Percentiles rank a stretch among this genome's conserved stretches.
phyloP scores from a whole-genome alignment of 2,113 vertebrate genomes.

The Nyctibius bracteatus region DNA sequence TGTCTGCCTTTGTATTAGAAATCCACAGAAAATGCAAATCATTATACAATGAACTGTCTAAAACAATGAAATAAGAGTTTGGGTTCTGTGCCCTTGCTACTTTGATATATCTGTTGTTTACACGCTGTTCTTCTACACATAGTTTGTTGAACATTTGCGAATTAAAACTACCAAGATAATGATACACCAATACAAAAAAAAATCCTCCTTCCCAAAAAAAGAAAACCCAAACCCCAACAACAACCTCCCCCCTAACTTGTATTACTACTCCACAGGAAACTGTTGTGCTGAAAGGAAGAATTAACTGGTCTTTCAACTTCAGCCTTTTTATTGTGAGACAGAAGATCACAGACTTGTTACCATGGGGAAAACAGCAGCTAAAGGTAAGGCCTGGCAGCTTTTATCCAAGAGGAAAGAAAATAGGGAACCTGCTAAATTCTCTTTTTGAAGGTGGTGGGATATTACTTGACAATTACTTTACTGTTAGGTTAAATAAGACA shows the following conservation, averaged over 20 bases:
- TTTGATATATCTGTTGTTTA: background rate
- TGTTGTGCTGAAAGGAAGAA: slow-evolving; percentile 57
- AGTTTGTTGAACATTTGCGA: background rate
- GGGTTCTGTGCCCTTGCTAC: background rate
- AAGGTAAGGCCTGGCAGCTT: slow-evolving; percentile 67
- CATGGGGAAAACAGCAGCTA: slow-evolving; percentile 65
- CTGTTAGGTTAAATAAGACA: background rate
- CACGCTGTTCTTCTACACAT: background rate
- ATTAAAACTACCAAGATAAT: background rate
- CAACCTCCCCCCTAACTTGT: slow-evolving; percentile 40
- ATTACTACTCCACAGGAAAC: slow-evolving; percentile 58
- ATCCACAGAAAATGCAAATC: background rate
- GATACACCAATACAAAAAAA: background rate
- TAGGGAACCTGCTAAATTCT: background rate
- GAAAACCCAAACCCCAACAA: background rate
- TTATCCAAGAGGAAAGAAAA: slow-evolving; percentile 21
- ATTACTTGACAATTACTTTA: background rate
- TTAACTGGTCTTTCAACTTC: slow-evolving; percentile 64
- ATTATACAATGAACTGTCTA: background rate
- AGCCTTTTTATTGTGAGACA: slow-evolving; percentile 63
- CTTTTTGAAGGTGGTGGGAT: background rate
- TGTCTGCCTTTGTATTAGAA: background rate
- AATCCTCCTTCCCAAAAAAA: background rate
- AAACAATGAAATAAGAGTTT: background rate
- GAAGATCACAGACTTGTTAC: slow-evolving; percentile 49